A percentile compares a stretch with the other conserved stretches of the same genome.
Evolutionary conservation across 2,113 vertebrate genomes (phyloP).

Genomic region (Cinclus cinclus): DNA sequence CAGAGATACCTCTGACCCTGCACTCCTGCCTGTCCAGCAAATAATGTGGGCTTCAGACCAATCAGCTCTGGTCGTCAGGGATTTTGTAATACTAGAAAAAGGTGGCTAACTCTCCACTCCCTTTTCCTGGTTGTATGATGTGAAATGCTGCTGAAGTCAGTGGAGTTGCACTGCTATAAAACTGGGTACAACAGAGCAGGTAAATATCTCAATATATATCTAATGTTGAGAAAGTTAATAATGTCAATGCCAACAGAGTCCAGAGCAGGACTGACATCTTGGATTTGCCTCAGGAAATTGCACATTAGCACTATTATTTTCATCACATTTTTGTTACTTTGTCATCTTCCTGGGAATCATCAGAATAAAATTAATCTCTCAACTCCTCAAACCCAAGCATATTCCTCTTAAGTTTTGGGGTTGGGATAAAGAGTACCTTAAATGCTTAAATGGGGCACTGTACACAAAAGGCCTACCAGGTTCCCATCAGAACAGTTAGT

Average conservation of each 20-base stretch:
- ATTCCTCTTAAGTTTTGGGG: not conserved
- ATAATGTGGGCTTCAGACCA: not conserved
- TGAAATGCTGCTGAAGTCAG: not conserved
- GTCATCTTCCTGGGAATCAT: not conserved
- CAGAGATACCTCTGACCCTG: not conserved
- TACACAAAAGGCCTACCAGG: not conserved
- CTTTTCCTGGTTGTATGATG: not conserved
- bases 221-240: not conserved
- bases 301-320: not conserved
- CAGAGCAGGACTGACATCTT: not conserved
- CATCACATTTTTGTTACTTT: not conserved
- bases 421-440: not conserved
- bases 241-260: not conserved
- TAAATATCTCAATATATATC: not conserved
- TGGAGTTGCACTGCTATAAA: not conserved
- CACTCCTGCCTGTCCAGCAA: accelerated
- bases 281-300: not conserved
- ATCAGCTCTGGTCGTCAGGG: not conserved
- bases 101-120: not conserved
- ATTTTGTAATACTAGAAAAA: not conserved
- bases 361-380: not conserved
- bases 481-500: not conserved
- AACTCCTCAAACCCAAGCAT: not conserved
- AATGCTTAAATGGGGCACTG: not conserved
- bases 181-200: not conserved